Base-by-base conservation (phyloP, 2,888 invertebrate species). In the Idaea biselata region DNA sequence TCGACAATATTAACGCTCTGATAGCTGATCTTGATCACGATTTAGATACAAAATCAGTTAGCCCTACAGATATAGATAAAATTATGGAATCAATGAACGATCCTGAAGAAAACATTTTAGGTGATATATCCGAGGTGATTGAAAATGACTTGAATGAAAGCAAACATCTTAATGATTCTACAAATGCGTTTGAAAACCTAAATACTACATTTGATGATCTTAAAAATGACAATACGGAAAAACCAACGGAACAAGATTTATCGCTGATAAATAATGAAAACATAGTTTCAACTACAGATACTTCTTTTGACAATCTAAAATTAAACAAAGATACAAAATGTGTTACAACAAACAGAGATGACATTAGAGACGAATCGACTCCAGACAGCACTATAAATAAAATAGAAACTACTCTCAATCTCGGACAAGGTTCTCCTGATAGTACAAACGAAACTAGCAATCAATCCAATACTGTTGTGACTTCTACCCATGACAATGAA, bases 21-120 rank as follows among this genome's bases (percentile, higher is more conserved):
- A 90, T 91, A 69, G 91, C 86, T 32, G 83, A 86, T 69, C 77
- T 90, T 55, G 87, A 90, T 68, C 77, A 85, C 63, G 87, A 89
- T 61, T 70, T 87, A 32, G 79, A 82, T 68, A 65, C 80, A 55
- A 87, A 83, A 76, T 74, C 65, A 60, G 77, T 68, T 6, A 72
- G 71, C 60, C 78, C 76, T n/a, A 79, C 80, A 60, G 82, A 88
- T 65, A 79, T 87, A 60, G 85, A 86, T 63, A 82, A 81, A 66
- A 83, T 84, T 75, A 68, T 87, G 60, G 77, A 82, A 61, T 81
- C 75, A 65, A 80, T 83, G 18, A 77, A 76, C 58, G 77, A 75
- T 66, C 72, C 76, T 3, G 73, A 74, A 59, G 71, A 75, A 25
- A 68, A 74, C 6, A 71, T 72, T 61, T 69, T 73, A 54, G 72